Base-by-base conservation (phyloP, 2,888 invertebrate species). In the Parascotia fuliginaria region DNA sequence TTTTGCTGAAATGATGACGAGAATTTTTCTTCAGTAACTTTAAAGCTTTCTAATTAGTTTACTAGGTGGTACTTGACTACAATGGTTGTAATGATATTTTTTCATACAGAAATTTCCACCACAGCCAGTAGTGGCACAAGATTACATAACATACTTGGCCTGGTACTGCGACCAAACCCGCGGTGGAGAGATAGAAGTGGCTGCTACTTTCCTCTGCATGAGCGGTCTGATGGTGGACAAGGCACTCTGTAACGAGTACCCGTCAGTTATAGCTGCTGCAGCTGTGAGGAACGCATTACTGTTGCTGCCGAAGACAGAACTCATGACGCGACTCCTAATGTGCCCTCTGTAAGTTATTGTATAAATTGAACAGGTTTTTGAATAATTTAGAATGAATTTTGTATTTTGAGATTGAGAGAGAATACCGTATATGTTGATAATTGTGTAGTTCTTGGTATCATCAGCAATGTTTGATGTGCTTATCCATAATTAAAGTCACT, bases 121-220 rank as follows among this genome's bases (percentile, higher is more conserved):
- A 0, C 82, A 81, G 29, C 87, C 89, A 0, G 73, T 89, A 0
- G 62, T 87, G 0, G 75, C 86, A 0, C 83, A 89, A 45, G 89
- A 91, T 14, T 89, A 68, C 52, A 84, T 89, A 41, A 64, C 75
- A 0, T 89, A 87, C 51, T 45, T 89, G 0, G 69, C 84, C 0
- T 89, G 84, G 87, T 81, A 75, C 66, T 85, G 85, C 33, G 80
- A 84, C 50, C 54, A 49, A 0, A 32, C 52, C 0, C 51, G 71
- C 0, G 72, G 75, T 0, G 79, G 73, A 0, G 84, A 86, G 42
- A 80, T 87, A 2, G 83, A 87, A 44, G 59, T 73, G 12, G 85
- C 84, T 0, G 85, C 89, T 2, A 85, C 86, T 0, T 88, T 89
- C 55, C 55, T 90, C 0, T 82, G 78, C 56, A 74, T 85, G 77